A percentile compares a stretch with the other conserved stretches of the same genome.
phyloP scores from a whole-genome alignment of 2,113 vertebrate species.

The Phalacrocorax brasilianus region DNA sequence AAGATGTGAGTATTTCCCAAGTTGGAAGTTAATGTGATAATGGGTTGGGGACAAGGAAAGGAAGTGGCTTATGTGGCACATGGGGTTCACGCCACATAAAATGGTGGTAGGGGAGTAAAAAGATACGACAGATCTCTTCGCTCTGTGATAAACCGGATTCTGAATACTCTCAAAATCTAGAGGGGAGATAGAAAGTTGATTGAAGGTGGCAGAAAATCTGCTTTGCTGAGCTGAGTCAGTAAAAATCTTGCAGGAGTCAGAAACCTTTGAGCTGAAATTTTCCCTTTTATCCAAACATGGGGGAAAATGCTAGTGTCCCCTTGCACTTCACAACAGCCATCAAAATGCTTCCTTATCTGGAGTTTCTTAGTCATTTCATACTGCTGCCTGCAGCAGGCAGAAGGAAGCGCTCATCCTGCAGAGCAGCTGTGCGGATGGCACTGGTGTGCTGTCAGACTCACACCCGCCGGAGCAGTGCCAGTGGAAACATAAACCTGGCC shows the following conservation, averaged over 20 bases:
- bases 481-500: not conserved
- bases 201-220: not conserved
- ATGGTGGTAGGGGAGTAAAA: not conserved
- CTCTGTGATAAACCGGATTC: not conserved
- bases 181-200: not conserved
- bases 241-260: not conserved
- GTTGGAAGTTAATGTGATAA: not conserved
- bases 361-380: not conserved
- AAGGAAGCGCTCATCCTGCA: not conserved
- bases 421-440: not conserved
- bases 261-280: not conserved
- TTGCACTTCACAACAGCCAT: not conserved
- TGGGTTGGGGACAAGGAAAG: not conserved
- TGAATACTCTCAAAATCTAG: not conserved
- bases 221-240: not conserved
- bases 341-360: not conserved
- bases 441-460: not conserved
- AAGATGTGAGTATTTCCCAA: not conserved
- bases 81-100: fast-evolving
- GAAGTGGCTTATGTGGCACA: not conserved
- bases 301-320: not conserved
- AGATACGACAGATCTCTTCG: not conserved
- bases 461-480: not conserved
- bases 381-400: not conserved
- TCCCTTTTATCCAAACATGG: not conserved